Evolutionary conservation across 2,888 invertebrate genomes (phyloP), one percentile per base, ranked within the genome.

Genomic region (Heteromyza rotundicornis): DNA sequence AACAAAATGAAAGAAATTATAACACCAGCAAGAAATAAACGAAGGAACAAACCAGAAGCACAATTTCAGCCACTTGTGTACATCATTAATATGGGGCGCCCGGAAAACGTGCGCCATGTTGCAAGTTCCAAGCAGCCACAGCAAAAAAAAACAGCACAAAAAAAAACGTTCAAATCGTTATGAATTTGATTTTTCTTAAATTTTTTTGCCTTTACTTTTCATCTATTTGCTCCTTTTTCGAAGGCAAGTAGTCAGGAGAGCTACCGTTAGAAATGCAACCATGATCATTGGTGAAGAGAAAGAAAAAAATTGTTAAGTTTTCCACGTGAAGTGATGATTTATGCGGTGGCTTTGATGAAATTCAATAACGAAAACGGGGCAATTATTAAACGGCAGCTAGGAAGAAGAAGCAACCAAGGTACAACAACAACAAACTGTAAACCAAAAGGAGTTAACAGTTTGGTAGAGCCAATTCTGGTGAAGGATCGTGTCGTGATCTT

Each of bases 331-430:
- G 57, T 57, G 61, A 40, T 61, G 61, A 61, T 61, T 61, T 61
- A 61, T 61, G 60, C 57, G 60, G 60, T 57, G 17, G 60, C 60
- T 60, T 60, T 60, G 61, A 61, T 61, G 61, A 61, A 61, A 61
- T 57, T 61, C 47, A 61, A 61, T 61, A 61, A 36, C 55, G 20
- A 47, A 17, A 47, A 47, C 20, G 20, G 20, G 17, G 47, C 20
- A 47, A n/a, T n/a, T 40, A 3, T n/a, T 40, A n/a, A 40, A 40
- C 10, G 40, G n/a, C 16, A 27, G 40, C 32, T 12, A 40, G 40
- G 10, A n/a, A 40, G 40, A 7, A 40, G n/a, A 7, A 44, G 35
- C 19, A 57, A 57, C n/a, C 27, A 47, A 24, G 14, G 22, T 23
- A 57, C 50, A 8, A 57, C 27, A 27, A 27, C 27, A 27, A 27